Evolutionary conservation across 2,797 vertebrate genomes (phyloP), one percentile per base, ranked within the genome.

Genomic region (Platyrinchus mystaceus): DNA sequence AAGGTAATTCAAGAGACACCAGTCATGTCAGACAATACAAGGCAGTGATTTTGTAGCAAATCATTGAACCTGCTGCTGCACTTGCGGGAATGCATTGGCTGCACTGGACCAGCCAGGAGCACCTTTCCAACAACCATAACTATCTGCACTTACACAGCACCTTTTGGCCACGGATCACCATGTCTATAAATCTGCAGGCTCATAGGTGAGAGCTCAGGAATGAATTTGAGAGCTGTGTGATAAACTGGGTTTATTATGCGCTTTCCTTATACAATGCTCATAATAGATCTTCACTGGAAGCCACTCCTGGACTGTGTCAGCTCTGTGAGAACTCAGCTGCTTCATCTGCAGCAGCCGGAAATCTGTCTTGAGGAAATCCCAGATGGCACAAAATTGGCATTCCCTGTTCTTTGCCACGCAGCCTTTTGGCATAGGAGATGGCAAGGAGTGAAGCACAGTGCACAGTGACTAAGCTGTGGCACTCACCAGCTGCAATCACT

Each of bases 1-100:
- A 87, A 95, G 90, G 94, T 94, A 94, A 96, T 96, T 95, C 91
- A 87, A 59, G 93, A 82, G 28, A 69, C 91, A 97, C 93, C 93
- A 83, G 75, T 95, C 87, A 93, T 84, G 44, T 56, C 3, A 77
- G 91, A 90, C 87, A 94, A 93, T 12, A 74, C 20, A 23, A 84
- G 37, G 49, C 89, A 94, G 79, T 76, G 86, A 73, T 78, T 87
- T 91, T 75, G 84, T 59, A 80, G 66, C 82, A 76, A 63, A 66
- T 55, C 68, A 47, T 14, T 90, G 88, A 78, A 84, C 12, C 88
- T 86, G 91, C 71, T 88, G 43, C 18, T 44, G 64, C 66, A 62
- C 76, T 96, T 94, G 49, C 81, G 69, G 95, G 92, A 96, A 96
- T 84, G 41, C 73, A 10, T 73, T 49, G 91, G 66, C 76, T 78